Conservation (phyloP, 30 jellyfish, hydroid and myxozoan genomes). For the Hydractinia symbiolongicarpus region DNA sequence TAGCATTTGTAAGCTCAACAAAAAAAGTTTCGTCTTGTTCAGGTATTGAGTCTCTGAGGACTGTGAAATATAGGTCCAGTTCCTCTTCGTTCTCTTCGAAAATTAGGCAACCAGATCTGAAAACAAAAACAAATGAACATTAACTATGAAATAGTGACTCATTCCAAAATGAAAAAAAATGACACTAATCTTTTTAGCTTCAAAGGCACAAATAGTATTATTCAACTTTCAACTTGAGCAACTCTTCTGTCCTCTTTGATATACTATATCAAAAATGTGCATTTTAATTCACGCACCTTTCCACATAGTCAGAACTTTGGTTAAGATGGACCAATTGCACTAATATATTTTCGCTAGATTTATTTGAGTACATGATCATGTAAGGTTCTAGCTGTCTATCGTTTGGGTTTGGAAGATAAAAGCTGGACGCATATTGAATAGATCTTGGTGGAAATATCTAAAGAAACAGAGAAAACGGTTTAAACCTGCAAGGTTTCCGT, state of each 20-base stretch:
- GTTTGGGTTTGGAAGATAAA: too few species aligned
- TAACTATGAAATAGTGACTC: background rate
- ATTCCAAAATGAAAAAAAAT: background rate
- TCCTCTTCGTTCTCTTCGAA: conserved; percentile 62
- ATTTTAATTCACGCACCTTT: conserved; percentile 9
- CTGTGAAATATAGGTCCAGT: conserved; percentile 35
- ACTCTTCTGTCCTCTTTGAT: background rate
- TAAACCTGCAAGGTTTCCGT: too few species aligned
- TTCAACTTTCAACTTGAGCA: background rate
- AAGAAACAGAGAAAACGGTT: too few species aligned
- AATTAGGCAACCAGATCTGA: conserved; percentile 53
- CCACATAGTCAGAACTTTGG: background rate
- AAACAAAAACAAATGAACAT: background rate
- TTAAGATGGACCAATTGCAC: background rate
- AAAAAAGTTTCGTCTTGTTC: conserved; percentile 72
- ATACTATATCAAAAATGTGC: background rate
- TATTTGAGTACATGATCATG: too few species aligned
- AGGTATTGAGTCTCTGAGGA: conserved; percentile 58
- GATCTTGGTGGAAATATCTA: too few species aligned
- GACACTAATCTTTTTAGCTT: background rate
- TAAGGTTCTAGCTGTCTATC: too few species aligned
- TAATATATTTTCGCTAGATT: background rate
- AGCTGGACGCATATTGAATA: too few species aligned
- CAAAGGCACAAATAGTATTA: background rate
- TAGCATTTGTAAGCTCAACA: conserved; percentile 46